These are phyloP conservation scores for Palythoa heliodiscus DNA, from an alignment of 92 coral and sea anemone genomes.

Conservation along the genomic window DNA sequence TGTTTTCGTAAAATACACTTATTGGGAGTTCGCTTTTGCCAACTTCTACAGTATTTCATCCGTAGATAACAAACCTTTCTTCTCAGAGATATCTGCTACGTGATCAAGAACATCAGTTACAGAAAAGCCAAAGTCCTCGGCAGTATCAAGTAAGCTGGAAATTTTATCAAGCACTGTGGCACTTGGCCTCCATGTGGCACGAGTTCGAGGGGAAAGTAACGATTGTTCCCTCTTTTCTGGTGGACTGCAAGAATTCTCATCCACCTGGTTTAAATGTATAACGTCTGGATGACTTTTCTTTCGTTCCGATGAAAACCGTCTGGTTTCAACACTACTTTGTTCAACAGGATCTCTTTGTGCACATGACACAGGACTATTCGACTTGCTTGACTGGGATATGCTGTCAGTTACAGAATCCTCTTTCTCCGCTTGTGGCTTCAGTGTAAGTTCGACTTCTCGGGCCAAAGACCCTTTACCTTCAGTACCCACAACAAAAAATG, in stretches of 20 bases:
- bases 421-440: not conserved
- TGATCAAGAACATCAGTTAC: slow-evolving; percentile 77
- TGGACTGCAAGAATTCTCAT: not conserved
- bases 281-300: not conserved
- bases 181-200: slow-evolving; percentile 85
- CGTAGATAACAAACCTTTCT: slow-evolving; percentile 34
- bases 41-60: no score
- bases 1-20: no score
- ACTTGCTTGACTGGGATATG: not conserved
- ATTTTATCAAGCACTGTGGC: slow-evolving; percentile 79
- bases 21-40: not conserved
- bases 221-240: slow-evolving; percentile 10
- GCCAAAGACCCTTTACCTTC: slow-evolving; percentile 40
- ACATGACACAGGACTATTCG: not conserved
- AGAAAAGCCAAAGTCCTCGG: slow-evolving; percentile 78
- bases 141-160: slow-evolving; percentile 74
- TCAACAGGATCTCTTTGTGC: not conserved
- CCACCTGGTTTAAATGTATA: not conserved
- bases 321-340: no score
- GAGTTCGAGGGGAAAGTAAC: slow-evolving; percentile 48
- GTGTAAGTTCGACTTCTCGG: not conserved
- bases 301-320: not conserved
- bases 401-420: not conserved
- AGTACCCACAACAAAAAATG: slow-evolving; percentile 39
- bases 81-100: slow-evolving; percentile 67